A percentile compares a stretch with the other conserved stretches of the same genome.
Conservation (phyloP, 2,888 invertebrate species). For the Limnephilus auricula region DNA sequence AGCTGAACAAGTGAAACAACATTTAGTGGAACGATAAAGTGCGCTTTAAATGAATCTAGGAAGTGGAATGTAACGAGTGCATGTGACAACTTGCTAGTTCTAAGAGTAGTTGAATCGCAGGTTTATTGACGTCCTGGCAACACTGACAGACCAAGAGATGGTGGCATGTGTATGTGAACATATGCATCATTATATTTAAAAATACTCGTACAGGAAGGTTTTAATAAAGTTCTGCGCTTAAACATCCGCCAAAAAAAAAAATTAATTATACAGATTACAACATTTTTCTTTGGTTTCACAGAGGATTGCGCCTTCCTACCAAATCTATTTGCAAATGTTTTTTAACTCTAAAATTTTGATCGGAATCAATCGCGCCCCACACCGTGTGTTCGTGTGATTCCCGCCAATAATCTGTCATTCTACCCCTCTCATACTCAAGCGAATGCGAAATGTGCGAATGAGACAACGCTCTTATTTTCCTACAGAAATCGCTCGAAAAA, state of each 20-base stretch:
- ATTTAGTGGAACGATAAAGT: background rate
- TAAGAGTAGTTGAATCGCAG: background rate
- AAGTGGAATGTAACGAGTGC: constrained; percentile 2
- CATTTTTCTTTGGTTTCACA: too few relatives aligned
- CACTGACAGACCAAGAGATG: background rate
- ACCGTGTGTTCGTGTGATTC: too few relatives aligned
- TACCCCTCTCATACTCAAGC: too few relatives aligned
- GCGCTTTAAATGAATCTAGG: background rate
- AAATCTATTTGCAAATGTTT: too few relatives aligned
- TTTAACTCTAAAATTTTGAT: too few relatives aligned
- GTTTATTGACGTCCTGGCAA: constrained; percentile 42
- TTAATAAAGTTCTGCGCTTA: background rate
- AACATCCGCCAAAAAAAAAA: background rate
- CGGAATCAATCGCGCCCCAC: too few relatives aligned
- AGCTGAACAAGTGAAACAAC: background rate
- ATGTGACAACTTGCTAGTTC: constrained; percentile 30
- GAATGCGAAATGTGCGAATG: too few relatives aligned
- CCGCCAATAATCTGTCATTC: too few relatives aligned
- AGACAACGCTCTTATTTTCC: too few relatives aligned
- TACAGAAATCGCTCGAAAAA: too few relatives aligned
- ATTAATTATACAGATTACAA: too few relatives aligned
- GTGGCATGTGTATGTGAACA: background rate
- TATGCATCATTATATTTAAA: background rate
- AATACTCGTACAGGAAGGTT: background rate
- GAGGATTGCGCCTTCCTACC: too few relatives aligned